Conservation (phyloP, 1,140 invertebrate species). For the Drosophila takahashii region DNA sequence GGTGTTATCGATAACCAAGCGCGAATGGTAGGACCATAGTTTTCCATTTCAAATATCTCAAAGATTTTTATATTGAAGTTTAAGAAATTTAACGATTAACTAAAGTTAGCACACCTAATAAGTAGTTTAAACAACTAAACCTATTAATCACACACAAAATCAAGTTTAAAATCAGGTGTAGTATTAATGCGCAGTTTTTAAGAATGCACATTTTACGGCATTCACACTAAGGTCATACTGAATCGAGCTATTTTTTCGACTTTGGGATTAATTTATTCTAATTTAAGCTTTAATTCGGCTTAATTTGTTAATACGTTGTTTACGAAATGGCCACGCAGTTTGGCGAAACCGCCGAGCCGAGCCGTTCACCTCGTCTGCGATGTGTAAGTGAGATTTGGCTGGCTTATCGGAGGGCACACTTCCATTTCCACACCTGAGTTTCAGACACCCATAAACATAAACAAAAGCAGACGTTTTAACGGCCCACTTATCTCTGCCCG, state of each 20-base stretch:
- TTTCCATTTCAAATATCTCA: not conserved
- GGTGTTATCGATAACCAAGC: constrained; percentile 10
- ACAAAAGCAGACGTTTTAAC: constrained; percentile 28
- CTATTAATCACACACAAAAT: not conserved
- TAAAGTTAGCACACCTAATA: not conserved
- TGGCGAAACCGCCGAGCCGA: constrained; percentile 13
- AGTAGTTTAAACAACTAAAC: not conserved
- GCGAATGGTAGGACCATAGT: not conserved
- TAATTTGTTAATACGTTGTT: constrained; percentile 51
- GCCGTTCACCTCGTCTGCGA: constrained; percentile 17
- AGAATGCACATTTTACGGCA: not conserved
- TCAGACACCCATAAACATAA: constrained; percentile 15
- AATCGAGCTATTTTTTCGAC: constrained; percentile 20
- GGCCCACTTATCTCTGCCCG: constrained; percentile 21
- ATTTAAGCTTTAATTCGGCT: constrained; percentile 63
- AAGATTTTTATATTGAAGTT: not conserved
- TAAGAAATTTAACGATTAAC: not conserved
- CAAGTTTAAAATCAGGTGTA: not conserved
- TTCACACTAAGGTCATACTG: constrained; percentile 8
- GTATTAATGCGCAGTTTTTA: not conserved
- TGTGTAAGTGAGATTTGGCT: constrained; percentile 15
- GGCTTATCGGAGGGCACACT: constrained; percentile 24
- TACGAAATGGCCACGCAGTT: constrained; percentile 29
- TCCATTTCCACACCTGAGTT: constrained; percentile 11
- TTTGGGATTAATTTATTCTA: constrained; percentile 54